Percentiles rank a stretch among this genome's conserved stretches.
Conservation (phyloP, 2,888 invertebrate species). For the Dicranocentrus wangi region DNA sequence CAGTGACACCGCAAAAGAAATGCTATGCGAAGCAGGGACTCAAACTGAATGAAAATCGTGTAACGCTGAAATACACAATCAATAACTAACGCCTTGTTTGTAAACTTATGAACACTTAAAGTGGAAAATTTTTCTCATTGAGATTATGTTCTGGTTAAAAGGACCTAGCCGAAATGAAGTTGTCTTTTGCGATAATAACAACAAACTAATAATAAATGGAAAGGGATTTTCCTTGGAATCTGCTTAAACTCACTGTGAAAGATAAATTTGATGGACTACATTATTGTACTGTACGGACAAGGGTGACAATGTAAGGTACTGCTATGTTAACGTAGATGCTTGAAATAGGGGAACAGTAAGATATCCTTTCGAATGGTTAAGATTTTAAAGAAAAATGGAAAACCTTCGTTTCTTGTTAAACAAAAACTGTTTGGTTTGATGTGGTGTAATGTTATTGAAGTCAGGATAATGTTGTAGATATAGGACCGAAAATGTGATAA, state of each 20-base stretch:
- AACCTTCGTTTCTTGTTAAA: too few relatives aligned
- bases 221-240: constrained; percentile 8
- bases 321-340: too few relatives aligned
- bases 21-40: background rate
- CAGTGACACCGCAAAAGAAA: background rate
- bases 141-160: background rate
- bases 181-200: background rate
- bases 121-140: constrained; percentile 18
- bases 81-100: too few relatives aligned
- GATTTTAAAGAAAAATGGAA: too few relatives aligned
- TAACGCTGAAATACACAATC: too few relatives aligned
- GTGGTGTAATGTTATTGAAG: too few relatives aligned
- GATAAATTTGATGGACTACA: constrained; percentile 3
- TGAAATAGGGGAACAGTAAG: too few relatives aligned
- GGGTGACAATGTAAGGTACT: too few relatives aligned
- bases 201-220: constrained; percentile 11
- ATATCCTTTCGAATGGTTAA: too few relatives aligned
- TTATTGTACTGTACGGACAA: background rate
- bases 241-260: background rate
- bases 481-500: too few relatives aligned
- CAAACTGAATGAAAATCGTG: background rate
- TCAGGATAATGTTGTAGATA: too few relatives aligned
- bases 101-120: background rate
- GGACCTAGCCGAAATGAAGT: background rate
- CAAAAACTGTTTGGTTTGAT: too few relatives aligned